These are phyloP conservation scores for Philaenus spumarius DNA, from an alignment of 1,140 invertebrate genomes.

Conservation along the genomic window DNA sequence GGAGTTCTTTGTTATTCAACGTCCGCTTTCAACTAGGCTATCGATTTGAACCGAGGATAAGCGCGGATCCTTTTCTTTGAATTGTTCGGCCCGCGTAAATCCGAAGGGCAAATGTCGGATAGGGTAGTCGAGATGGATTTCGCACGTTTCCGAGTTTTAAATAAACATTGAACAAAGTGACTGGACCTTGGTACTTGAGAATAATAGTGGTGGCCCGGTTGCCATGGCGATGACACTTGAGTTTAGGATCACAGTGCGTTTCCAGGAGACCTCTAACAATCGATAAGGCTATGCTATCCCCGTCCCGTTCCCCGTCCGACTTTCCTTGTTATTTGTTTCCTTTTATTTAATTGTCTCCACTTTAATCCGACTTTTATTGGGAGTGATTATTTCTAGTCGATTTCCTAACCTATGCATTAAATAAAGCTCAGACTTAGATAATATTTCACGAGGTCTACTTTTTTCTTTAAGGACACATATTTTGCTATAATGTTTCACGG, in stretches of 20 bases:
- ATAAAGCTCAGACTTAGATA: too few species aligned
- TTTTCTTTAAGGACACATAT: too few species aligned
- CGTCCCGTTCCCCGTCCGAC: neutral
- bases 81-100: neutral
- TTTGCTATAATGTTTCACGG: too few species aligned
- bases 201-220: neutral
- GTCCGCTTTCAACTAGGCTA: too few species aligned
- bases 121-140: slow-evolving; percentile 5
- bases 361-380: neutral
- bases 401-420: too few species aligned
- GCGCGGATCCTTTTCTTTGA: too few species aligned
- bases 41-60: too few species aligned
- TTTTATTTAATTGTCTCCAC: neutral
- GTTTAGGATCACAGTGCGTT: too few species aligned
- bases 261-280: neutral
- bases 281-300: neutral
- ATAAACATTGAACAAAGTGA: slow-evolving; percentile 7
- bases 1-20: too few species aligned
- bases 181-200: neutral
- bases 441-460: too few species aligned
- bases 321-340: neutral
- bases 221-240: neutral
- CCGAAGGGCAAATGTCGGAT: neutral
- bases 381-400: too few species aligned
- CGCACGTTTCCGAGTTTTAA: slow-evolving; percentile 13